Percentiles rank a stretch among this genome's conserved stretches.
These are phyloP conservation scores for Platyrinchus mystaceus DNA, from an alignment of 2,797 vertebrate species.

Conservation along the genomic window DNA sequence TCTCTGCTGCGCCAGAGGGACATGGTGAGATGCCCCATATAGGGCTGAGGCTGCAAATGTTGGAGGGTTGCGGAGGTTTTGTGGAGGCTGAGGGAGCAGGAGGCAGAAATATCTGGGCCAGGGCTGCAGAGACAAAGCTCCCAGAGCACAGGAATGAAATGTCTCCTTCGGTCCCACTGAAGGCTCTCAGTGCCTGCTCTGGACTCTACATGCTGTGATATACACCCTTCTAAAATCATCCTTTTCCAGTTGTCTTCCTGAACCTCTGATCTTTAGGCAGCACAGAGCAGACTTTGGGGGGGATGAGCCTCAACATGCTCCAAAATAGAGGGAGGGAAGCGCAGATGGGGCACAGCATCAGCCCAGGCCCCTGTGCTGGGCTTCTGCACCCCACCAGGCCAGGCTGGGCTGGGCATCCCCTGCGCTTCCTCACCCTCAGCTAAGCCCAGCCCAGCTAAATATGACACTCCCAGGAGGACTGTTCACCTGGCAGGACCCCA, in stretches of 20 bases:
- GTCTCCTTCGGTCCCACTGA: not conserved
- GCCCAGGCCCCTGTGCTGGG: not conserved
- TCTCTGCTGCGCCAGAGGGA: not conserved
- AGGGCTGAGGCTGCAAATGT: not conserved
- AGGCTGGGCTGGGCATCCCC: not conserved
- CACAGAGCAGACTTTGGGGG: not conserved
- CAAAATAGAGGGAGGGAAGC: not conserved
- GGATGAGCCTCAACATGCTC: not conserved
- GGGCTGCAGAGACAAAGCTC: not conserved
- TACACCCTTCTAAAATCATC: accelerated
- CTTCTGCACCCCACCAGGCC: not conserved
- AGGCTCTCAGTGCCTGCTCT: not conserved
- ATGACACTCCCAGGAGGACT: accelerated
- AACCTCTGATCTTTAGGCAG: not conserved
- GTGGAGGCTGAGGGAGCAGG: not conserved
- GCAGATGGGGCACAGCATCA: not conserved
- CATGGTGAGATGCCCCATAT: accelerated
- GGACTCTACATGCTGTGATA: not conserved
- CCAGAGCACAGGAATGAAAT: not conserved
- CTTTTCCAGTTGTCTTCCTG: not conserved
- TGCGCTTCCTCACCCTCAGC: not conserved
- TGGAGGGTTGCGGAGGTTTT: not conserved
- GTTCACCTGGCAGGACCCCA: not conserved
- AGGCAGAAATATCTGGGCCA: not conserved
- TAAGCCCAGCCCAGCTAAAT: not conserved